Evolutionary conservation across 2,113 vertebrate species (phyloP), one percentile per base, ranked within the genome.

Genomic region (Burhinus bistriatus): DNA sequence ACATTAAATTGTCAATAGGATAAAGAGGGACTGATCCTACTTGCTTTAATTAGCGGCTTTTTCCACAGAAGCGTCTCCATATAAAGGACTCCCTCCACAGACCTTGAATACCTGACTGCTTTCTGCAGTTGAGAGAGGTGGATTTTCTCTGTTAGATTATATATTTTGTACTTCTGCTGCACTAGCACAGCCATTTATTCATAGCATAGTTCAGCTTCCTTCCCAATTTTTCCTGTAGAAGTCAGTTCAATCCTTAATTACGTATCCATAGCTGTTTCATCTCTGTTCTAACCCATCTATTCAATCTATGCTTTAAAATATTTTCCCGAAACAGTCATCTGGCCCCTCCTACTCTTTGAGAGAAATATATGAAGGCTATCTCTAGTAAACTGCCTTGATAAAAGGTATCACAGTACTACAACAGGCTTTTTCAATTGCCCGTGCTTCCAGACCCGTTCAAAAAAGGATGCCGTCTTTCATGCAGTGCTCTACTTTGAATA

Each of bases 1-100:
- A 95, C 42, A 71, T 71, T 52, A 85, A 75, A 91, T 94, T 96
- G 89, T 82, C 77, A 83, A 65, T 75, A 96, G 89, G 91, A 96
- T 89, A 79, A 91, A 80, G 54, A 93, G 51, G 69, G 71, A 96
- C 58, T 51, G 94, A 95, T 83, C 22, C 89, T 72, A 62, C 76
- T 92, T 83, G 83, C 73, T 89, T 83, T 82, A 93, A 93, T 95
- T 86, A 78, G 65, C 5, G 0, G 30, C 36, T 94, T 94, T 65
- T 84, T 71, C 89, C 70, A 68, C 70, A 65, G 68, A 38, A 93
- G 29, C n/a, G 38, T 85, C 59, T 76, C 49, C 15, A 21, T 38
- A 61, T 30, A 59, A 77, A 85, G 36, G 86, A 83, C 38, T 92
- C 57, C 40, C 62, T 64, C 83, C 81, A 44, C 1, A 77, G 72